A percentile compares a stretch with the other conserved stretches of the same genome.
Evolutionary conservation across 2,797 vertebrate species (phyloP).

Genomic region (Myoxocephalus aenaeus): DNA sequence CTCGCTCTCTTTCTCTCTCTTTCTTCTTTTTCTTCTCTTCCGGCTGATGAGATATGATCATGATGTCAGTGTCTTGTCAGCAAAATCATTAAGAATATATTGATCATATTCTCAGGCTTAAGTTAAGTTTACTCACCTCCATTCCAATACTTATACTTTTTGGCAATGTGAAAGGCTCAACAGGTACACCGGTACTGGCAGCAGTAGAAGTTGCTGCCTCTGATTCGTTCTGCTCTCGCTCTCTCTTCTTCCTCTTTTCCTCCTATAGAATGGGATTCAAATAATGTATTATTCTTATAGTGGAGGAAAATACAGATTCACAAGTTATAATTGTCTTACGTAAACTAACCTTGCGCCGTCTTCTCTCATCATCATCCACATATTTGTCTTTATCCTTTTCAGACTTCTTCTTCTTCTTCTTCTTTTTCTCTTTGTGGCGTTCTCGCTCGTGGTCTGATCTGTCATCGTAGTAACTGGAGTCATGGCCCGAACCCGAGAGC

Average conservation of each 20-base stretch:
- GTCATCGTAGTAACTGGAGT: constrained; percentile 98
- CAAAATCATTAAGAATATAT: neutral
- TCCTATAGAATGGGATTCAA: constrained; percentile 81
- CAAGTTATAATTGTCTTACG: neutral
- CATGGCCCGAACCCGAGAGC: constrained; percentile 95
- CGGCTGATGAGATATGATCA: constrained; percentile 60
- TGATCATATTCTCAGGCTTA: neutral
- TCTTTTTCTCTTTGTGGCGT: constrained; percentile 96
- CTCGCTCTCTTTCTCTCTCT: constrained; percentile 24
- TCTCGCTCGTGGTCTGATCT: constrained; percentile 96
- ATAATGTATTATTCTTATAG: neutral
- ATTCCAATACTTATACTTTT: constrained; percentile 73
- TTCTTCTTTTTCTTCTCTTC: constrained; percentile 96
- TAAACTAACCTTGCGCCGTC: constrained; percentile 90
- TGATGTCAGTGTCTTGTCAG: neutral
- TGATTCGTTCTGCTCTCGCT: constrained; percentile 92
- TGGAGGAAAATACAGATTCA: neutral
- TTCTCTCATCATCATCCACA: constrained; percentile 92
- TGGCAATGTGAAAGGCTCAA: constrained; percentile 83
- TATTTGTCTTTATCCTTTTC: constrained; percentile 97
- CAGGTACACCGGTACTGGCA: constrained; percentile 51
- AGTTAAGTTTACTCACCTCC: constrained; percentile 73
- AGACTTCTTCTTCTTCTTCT: constrained; percentile 98
- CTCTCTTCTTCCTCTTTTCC: constrained; percentile 96
- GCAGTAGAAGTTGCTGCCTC: constrained; percentile 81